Conservation (phyloP, 2,113 vertebrate genomes). For the Hypomesus transpacificus region DNA sequence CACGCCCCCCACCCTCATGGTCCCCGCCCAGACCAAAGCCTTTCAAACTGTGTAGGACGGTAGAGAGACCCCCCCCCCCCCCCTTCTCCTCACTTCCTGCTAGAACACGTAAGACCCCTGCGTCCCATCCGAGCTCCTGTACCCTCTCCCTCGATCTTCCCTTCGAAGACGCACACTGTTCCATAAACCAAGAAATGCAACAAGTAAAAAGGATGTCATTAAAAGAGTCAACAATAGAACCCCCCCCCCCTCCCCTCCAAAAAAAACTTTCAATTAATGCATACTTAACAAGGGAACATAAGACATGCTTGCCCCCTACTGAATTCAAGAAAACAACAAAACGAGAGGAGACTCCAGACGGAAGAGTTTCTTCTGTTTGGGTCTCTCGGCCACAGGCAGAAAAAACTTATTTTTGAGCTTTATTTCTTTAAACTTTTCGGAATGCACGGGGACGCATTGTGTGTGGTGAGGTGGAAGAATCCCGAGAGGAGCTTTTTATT, state of each 20-base stretch:
- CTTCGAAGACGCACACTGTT: constrained; percentile 60
- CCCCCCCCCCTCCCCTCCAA: constrained; percentile 13
- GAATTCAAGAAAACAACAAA: constrained; percentile 63
- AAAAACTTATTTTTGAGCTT: constrained; percentile 49
- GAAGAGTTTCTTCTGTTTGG: constrained; percentile 40
- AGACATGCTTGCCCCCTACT: constrained; percentile 66
- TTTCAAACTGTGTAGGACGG: constrained; percentile 87
- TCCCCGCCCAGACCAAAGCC: constrained; percentile 84
- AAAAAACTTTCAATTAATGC: constrained; percentile 73
- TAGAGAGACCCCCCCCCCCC: constrained; percentile 20
- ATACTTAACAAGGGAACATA: constrained; percentile 68
- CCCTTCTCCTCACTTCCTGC: constrained; percentile 31
- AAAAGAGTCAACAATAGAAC: constrained; percentile 64
- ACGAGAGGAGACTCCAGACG: constrained; percentile 45
- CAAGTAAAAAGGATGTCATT: constrained; percentile 65
- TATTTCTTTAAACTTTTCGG: constrained; percentile 46
- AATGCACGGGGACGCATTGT: constrained; percentile 42
- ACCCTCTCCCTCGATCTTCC: constrained; percentile 10
- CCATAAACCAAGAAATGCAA: constrained; percentile 67
- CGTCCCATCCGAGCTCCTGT: constrained; percentile 24
- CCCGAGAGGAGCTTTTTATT: constrained; percentile 63
- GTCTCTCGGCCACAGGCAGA: constrained; percentile 54
- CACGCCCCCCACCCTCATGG: constrained; percentile 75
- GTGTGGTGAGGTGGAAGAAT: constrained; percentile 58
- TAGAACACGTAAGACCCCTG: constrained; percentile 49